Evolutionary conservation across 1,140 invertebrate species (phyloP).

Genomic region (Neocloeon triangulifer): DNA sequence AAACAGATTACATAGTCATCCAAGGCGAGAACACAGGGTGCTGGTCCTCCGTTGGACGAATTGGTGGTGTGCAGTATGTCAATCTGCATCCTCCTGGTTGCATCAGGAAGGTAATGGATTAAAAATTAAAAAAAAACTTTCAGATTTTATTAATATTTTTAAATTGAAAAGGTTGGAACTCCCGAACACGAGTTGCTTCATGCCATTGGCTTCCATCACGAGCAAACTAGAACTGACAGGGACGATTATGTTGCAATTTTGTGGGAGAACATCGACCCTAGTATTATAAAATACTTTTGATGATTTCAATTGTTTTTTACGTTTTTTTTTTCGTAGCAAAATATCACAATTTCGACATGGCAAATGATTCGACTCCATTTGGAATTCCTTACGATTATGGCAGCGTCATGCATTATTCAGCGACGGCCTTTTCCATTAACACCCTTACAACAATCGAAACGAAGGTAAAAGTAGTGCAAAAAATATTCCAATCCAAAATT

Average conservation of each 20-base stretch:
- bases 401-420: conserved; percentile 25
- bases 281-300: conserved; percentile 13
- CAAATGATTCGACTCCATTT: conserved; percentile 20
- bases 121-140: too few relatives aligned
- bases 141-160: conserved; percentile 15
- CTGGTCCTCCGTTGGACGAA: conserved; percentile 27
- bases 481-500: too few relatives aligned
- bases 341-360: background rate
- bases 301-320: conserved; percentile 2
- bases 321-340: conserved; percentile 3
- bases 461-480: too few relatives aligned
- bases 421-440: conserved; percentile 21
- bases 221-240: conserved; percentile 58
- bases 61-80: conserved; percentile 39
- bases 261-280: conserved; percentile 45
- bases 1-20: conserved; percentile 27
- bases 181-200: conserved; percentile 67
- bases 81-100: conserved; percentile 54
- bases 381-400: conserved; percentile 18
- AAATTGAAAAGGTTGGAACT: conserved; percentile 42
- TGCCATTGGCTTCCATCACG: conserved; percentile 64
- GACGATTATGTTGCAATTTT: conserved; percentile 47
- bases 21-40: conserved; percentile 20
- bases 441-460: conserved; percentile 4
- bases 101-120: conserved; percentile 31